Conservation (phyloP, 2,113 vertebrate genomes). For the Psephotus haematonotus region DNA sequence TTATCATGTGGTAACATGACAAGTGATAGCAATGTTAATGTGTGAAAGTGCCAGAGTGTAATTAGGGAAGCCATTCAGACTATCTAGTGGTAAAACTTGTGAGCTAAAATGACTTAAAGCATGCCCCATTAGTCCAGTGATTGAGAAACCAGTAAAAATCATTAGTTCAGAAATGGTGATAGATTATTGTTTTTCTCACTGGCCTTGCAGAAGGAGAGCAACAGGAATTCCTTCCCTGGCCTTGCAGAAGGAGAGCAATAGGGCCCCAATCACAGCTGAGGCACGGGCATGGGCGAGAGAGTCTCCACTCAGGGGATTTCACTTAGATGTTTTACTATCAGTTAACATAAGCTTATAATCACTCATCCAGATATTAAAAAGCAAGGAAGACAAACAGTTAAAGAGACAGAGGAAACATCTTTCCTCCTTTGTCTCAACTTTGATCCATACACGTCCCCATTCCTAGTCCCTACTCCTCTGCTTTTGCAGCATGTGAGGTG, state of each 20-base stretch:
- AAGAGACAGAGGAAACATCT: background rate
- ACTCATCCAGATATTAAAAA: background rate
- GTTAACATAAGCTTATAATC: background rate
- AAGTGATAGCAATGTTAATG: background rate
- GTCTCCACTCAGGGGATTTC: background rate
- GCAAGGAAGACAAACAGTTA: background rate
- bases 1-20: background rate
- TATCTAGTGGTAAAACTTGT: background rate
- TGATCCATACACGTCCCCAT: background rate
- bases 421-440: background rate
- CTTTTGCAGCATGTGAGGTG: background rate
- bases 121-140: background rate
- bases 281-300: background rate
- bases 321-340: background rate
- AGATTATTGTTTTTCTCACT: background rate
- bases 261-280: background rate
- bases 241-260: background rate
- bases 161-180: background rate
- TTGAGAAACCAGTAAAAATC: background rate
- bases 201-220: background rate
- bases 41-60: background rate
- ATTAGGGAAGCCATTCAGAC: slow-evolving; percentile 3
- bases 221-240: background rate
- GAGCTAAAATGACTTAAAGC: background rate
- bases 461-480: background rate